phyloP scores from a whole-genome alignment of 2,797 vertebrate genomes.

The Clarias platycephalus region DNA sequence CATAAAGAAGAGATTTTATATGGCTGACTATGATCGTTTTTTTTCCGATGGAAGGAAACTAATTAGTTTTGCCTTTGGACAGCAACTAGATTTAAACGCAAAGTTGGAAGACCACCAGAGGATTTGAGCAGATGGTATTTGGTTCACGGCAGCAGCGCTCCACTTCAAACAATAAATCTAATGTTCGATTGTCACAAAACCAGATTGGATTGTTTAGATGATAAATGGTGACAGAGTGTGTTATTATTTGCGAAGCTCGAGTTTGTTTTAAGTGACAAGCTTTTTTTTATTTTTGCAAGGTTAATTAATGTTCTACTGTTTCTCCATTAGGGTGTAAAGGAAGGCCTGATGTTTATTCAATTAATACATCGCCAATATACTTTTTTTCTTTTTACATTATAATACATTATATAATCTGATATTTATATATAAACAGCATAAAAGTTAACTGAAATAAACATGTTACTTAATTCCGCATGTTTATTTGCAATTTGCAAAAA shows the following conservation, averaged over 20 bases:
- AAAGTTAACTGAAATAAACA: neutral
- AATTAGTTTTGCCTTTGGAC: slow-evolving; percentile 58
- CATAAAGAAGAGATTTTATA: slow-evolving; percentile 52
- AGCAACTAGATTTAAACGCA: slow-evolving; percentile 52
- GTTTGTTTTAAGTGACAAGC: neutral
- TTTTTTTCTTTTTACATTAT: neutral
- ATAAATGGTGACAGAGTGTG: slow-evolving; percentile 32
- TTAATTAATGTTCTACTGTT: slow-evolving; percentile 14
- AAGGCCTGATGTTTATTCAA: too few relatives aligned
- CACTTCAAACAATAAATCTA: slow-evolving; percentile 42
- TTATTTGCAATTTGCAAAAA: neutral
- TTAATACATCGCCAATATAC: neutral
- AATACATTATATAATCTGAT: neutral
- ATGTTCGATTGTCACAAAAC: slow-evolving; percentile 35
- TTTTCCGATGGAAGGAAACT: slow-evolving; percentile 51
- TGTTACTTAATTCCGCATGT: neutral
- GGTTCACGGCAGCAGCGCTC: slow-evolving; percentile 34
- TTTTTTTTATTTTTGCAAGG: slow-evolving; percentile 10
- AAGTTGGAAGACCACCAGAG: slow-evolving; percentile 53
- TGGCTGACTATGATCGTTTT: slow-evolving; percentile 54
- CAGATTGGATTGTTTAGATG: slow-evolving; percentile 39
- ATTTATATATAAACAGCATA: neutral
- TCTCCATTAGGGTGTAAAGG: neutral
- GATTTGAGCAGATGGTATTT: slow-evolving; percentile 47
- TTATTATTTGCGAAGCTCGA: slow-evolving; percentile 27